Evolutionary conservation across 2,113 vertebrate genomes (phyloP), one percentile per base, ranked within the genome.

Genomic region (Zosterops lateralis): DNA sequence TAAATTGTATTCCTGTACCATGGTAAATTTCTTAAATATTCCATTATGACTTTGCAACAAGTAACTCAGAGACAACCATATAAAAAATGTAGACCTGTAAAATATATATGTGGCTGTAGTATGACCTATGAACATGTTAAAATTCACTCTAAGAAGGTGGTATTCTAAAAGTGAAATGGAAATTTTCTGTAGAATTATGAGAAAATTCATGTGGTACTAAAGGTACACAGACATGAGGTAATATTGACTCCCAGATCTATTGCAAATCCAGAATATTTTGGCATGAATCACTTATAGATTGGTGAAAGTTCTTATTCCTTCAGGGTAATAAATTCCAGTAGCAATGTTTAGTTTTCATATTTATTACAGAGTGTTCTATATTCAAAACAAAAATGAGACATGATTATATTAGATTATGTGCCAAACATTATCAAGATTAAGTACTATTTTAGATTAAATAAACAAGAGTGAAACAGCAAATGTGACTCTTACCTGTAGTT

Each of bases 341-440:
- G 3, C 66, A 56, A 66, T 62, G 3, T 8, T 4, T 17, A 14
- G 1, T 32, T 78, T 92, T 87, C 38, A 38, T n/a, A 25, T 75
- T 54, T 67, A 38, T 6, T 38, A 7, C 0, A 0, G n/a, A 48
- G 8, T 57, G 4, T 6, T 78, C 48, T 29, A 12, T 19, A 31
- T 42, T 82, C 17, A 50, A 90, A 84, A 26, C 7, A 79, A 57
- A 34, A 60, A 48, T 34, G 28, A 87, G 8, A 40, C 7, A 19
- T 18, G 3, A 58, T 87, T 58, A 8, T 2, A 22, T 40, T 77
- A 38, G 11, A 34, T 16, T 44, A 32, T 42, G 18, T 29, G 7
- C 5, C 28, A 84, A 77, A 32, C 7, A 32, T 7, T 65, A 54
- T 25, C 8, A 78, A 81, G 54, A 79, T 16, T 58, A 75, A 38